These are phyloP conservation scores for Echeneis naucrates DNA, from an alignment of 2,797 vertebrate genomes.

Conservation along the genomic window DNA sequence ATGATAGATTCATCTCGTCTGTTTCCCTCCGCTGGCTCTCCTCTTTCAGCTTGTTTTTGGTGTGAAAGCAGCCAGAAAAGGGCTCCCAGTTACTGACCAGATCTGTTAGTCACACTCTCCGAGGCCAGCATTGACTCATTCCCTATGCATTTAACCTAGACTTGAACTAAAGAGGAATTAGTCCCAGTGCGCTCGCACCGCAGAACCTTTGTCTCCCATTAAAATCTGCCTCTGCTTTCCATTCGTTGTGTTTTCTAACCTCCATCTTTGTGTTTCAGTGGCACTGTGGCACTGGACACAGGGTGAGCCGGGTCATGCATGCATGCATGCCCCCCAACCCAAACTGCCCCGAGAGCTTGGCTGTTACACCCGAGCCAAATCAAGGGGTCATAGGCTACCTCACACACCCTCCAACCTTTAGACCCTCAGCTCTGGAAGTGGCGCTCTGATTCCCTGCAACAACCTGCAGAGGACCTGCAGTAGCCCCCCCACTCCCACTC, in stretches of 20 bases:
- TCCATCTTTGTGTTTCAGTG: constrained; percentile 27
- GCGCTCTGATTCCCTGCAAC: constrained; percentile 57
- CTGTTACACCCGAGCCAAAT: constrained; percentile 69
- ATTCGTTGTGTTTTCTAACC: constrained; percentile 23
- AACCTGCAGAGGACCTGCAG: constrained; percentile 72
- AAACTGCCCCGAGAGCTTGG: constrained; percentile 42
- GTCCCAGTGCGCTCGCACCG: constrained; percentile 79
- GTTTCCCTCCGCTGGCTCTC: constrained; percentile 64
- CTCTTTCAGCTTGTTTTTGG: constrained; percentile 60
- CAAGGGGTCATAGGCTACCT: constrained; percentile 70
- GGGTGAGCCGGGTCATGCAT: constrained; percentile 63
- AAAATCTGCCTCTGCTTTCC: constrained; percentile 29
- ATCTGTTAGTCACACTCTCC: constrained; percentile 89
- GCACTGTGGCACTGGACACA: constrained; percentile 41
- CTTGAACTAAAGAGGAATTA: constrained; percentile 89
- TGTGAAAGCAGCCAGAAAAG: constrained; percentile 69
- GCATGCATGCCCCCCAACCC: constrained; percentile 54
- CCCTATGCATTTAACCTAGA: constrained; percentile 88
- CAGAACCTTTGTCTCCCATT: constrained; percentile 57
- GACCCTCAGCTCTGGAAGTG: constrained; percentile 42
- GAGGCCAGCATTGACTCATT: constrained; percentile 89
- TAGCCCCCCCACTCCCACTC: constrained; percentile 48
- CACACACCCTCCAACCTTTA: constrained; percentile 75
- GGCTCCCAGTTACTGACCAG: constrained; percentile 84
- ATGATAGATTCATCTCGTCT: constrained; percentile 80